Conservation (phyloP, 2,113 vertebrate genomes). For the Chionomys nivalis region DNA sequence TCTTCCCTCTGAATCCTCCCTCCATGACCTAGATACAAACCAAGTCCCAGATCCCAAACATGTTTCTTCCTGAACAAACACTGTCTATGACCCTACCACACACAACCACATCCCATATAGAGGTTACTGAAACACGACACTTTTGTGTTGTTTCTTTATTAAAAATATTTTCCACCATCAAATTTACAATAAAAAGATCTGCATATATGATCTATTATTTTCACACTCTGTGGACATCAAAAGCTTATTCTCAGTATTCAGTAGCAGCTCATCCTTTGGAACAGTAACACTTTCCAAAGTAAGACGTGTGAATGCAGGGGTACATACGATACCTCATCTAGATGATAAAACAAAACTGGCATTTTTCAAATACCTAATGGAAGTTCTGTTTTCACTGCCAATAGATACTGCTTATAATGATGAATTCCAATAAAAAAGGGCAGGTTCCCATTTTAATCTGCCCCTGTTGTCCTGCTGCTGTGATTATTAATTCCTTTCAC, state of each 20-base stretch:
- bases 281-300: background rate
- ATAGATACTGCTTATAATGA: background rate
- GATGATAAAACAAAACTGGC: background rate
- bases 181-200: constrained; percentile 50
- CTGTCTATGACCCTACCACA: background rate
- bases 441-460: background rate
- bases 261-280: background rate
- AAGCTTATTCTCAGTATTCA: background rate
- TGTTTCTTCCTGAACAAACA: background rate
- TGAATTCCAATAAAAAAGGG: background rate
- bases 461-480: background rate
- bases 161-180: constrained; percentile 60
- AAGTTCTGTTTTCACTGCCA: background rate
- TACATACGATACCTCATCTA: background rate
- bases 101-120: background rate
- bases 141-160: constrained; percentile 41
- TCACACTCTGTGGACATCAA: constrained; percentile 19
- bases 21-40: background rate
- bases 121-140: background rate
- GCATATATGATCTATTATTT: background rate
- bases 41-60: background rate
- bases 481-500: background rate
- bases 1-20: background rate
- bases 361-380: background rate
- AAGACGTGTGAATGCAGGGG: background rate